Evolutionary conservation across 2,888 invertebrate genomes (phyloP), one percentile per base, ranked within the genome.

Genomic region (Scaptomyza reducta): DNA sequence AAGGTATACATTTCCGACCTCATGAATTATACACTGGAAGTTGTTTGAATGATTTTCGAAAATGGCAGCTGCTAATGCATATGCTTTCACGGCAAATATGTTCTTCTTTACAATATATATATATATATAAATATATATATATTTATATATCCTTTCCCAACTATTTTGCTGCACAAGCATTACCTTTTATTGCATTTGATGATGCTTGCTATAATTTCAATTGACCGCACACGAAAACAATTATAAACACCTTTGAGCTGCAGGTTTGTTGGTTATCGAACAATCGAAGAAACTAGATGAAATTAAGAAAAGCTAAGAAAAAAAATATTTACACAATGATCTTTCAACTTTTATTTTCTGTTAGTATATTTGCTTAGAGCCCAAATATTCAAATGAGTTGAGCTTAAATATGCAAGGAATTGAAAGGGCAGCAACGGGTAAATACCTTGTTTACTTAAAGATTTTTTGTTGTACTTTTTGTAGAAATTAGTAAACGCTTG

Each of bases 401-500:
- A 45, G 45, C 11, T 14, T 4, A 27, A 27, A 14, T 14, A 14
- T 16, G 29, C 46, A 56, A 38, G 38, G 35, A 33, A 35, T 41
- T 57, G 16, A 4, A 5, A 7, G 14, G 49, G 49, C 25, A 40
- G 40, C 40, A 40, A 27, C 49, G 44, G 16, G 10, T 14, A 53
- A 55, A 50, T 44, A 47, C 54, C 31, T 31, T 13, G 16, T 40
- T 44, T 46, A 25, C 5, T 45, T 67, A 46, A 40, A 9, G 5
- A 18, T 38, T 46, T 55, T 59, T 73, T 61, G 29, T 56, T 33
- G 31, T 6, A 40, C 5, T 27, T 45, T 27, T 1, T 35, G 31
- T 42, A 29, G 25, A 53, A 64, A 63, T 51, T 55, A 58, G 35
- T 68, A 50, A 46, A 25, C n/a, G 58, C 67, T 41, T 41, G 59